A percentile compares a stretch with the other conserved stretches of the same genome.
Evolutionary conservation across 2,797 vertebrate species (phyloP).

Genomic region (Okamejei kenojei): DNA sequence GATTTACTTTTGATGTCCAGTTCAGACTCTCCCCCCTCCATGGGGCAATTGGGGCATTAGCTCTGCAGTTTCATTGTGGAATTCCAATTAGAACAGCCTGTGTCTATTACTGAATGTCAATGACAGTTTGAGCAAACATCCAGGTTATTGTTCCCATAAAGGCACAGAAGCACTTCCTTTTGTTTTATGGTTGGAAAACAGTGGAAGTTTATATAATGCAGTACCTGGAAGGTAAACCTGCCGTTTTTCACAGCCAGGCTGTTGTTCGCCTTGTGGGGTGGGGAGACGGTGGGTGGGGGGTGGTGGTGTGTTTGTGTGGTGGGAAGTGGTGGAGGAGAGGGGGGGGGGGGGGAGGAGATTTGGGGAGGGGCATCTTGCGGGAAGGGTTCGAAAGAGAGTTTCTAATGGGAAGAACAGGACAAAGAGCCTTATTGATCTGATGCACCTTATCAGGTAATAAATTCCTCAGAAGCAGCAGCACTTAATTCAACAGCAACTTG

Average conservation of each 20-base stretch:
- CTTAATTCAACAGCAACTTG: conserved; percentile 53
- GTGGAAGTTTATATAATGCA: conserved; percentile 12
- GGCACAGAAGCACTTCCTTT: conserved; percentile 43
- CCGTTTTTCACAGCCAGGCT: conserved; percentile 51
- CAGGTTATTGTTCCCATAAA: conserved; percentile 47
- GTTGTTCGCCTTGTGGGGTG: conserved; percentile 46
- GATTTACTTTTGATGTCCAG: neutral
- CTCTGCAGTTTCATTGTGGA: neutral
- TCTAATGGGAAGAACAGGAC: conserved; percentile 54
- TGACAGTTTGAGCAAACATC: conserved; percentile 3
- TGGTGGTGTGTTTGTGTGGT: too few relatives aligned
- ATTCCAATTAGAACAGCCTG: neutral
- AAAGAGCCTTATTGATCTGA: conserved; percentile 45
- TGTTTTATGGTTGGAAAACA: conserved; percentile 46
- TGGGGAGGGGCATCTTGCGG: neutral
- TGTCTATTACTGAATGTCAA: neutral
- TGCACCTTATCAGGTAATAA: conserved; percentile 53
- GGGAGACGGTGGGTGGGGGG: neutral
- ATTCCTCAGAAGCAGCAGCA: conserved; percentile 49
- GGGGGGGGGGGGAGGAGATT: neutral
- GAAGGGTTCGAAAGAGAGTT: conserved; percentile 41
- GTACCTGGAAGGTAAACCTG: neutral
- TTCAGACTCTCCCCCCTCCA: neutral
- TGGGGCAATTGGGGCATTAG: neutral
- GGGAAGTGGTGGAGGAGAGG: too few relatives aligned